A percentile compares a stretch with the other conserved stretches of the same genome.
Evolutionary conservation across 2,888 invertebrate species (phyloP).

Genomic region (Meiosimyza platycephala): DNA sequence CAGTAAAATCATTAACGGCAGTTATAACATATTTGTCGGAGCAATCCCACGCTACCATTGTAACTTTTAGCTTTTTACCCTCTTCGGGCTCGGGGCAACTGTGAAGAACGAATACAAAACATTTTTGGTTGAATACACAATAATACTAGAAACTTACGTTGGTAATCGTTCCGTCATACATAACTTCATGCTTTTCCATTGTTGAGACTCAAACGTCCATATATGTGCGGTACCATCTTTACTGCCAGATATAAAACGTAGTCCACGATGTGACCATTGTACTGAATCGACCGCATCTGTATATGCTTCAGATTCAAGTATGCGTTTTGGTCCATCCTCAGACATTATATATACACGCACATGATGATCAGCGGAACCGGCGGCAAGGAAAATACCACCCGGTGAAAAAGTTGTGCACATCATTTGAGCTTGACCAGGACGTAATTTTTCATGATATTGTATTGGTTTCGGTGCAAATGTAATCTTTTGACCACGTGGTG

Average conservation of each 20-base stretch:
- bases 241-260: conserved; percentile 92
- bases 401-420: conserved; percentile 91
- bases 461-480: conserved; percentile 84
- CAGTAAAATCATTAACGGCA: conserved; percentile 88
- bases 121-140: conserved; percentile 2
- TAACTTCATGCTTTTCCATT: conserved; percentile 85
- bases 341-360: conserved; percentile 91
- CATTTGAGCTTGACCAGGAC: conserved; percentile 96
- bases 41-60: conserved; percentile 96
- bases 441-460: conserved; percentile 90
- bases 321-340: conserved; percentile 80
- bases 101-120: conserved; percentile 16
- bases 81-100: conserved; percentile 69
- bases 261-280: conserved; percentile 90
- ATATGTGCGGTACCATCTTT: conserved; percentile 95
- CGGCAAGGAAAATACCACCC: conserved; percentile 90
- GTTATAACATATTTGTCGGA: conserved; percentile 90
- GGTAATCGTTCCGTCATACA: conserved; percentile 75
- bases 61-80: conserved; percentile 80
- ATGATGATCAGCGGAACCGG: conserved; percentile 94
- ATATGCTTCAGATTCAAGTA: conserved; percentile 70
- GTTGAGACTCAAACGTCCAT: conserved; percentile 91
- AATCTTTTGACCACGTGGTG: conserved; percentile 71
- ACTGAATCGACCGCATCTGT: conserved; percentile 94
- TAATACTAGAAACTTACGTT: conserved; percentile 64